Percentiles rank a stretch among this genome's conserved stretches.
phyloP scores from a whole-genome alignment of 2,888 invertebrate species.

The Kryphioiulus occultus region DNA sequence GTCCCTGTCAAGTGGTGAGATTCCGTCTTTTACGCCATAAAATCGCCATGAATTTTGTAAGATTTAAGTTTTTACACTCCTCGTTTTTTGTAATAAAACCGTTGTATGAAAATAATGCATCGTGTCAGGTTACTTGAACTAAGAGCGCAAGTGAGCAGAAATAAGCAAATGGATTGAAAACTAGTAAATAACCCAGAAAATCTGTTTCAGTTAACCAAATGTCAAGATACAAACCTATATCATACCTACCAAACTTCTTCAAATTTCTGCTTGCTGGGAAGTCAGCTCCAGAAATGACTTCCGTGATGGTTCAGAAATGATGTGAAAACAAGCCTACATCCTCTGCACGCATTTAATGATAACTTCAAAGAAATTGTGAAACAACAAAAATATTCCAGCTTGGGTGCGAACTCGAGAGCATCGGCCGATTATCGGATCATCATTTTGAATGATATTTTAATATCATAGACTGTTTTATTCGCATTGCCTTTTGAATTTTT shows the following conservation, averaged over 20 bases:
- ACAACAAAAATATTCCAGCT: neutral
- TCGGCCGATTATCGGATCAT: no score
- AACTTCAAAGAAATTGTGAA: neutral
- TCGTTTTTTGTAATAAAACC: constrained; percentile 13
- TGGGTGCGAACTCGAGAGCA: no score
- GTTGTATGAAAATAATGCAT: neutral
- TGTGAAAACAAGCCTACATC: neutral
- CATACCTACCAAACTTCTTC: no score
- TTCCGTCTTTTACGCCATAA: neutral
- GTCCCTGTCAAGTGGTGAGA: neutral
- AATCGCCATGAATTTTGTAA: neutral
- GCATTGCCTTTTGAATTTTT: no score
- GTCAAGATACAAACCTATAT: no score
- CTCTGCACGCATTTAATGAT: neutral
- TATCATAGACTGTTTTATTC: no score
- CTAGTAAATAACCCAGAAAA: no score
- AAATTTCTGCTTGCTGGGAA: neutral
- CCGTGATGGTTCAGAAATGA: neutral
- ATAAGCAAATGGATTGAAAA: no score
- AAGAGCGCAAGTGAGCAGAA: neutral
- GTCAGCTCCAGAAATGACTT: neutral
- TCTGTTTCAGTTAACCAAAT: no score
- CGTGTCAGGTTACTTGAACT: neutral
- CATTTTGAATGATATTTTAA: no score
- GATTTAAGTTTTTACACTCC: neutral